Base-by-base conservation (phyloP, 2,888 invertebrate genomes). In the Entomobrya multifasciata region DNA sequence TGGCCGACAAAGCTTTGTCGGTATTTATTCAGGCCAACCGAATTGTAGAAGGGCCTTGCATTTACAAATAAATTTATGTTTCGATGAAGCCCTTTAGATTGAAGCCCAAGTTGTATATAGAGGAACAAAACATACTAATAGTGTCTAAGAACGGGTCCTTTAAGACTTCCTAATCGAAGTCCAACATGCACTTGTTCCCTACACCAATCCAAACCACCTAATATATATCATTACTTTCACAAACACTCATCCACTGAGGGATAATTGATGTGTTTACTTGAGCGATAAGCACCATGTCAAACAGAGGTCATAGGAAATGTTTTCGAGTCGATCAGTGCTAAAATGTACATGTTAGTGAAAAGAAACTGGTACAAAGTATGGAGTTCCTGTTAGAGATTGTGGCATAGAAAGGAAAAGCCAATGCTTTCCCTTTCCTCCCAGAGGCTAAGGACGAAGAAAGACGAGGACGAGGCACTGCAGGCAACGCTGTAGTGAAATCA, bases 221-320 rank as follows among this genome's bases (percentile, higher is more conserved):
- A 65, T 49, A 65, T 79, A 62, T 44, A 65, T 79, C 65, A 79
- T 79, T 79, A 65, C 49, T 65, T 62, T 62, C 65, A 47, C 79
- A 65, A 62, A 65, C n/a, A 36, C 65, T 36, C 65, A n/a, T n/a
- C n/a, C n/a, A 65, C 10, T 6, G 30, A 62, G 65, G 79, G 79
- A 78, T 79, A 79, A 79, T 79, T 79, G 79, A 79, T 79, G 79
- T 79, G 79, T 79, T 79, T 79, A 79, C 79, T 79, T 30, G 79
- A 79, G 79, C 65, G 79, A 79, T 79, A 79, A 79, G 65, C 79
- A 79, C 65, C 79, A 65, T 79, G 79, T 65, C 79, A 79, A 62
- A 49, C 22, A 62, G 30, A 79, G 65, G 49, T 6, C 47, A 27
- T n/a, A 52, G 49, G 11, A 72, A 72, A 36, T 2, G 74, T 3